A percentile compares a stretch with the other conserved stretches of the same genome.
phyloP scores from a whole-genome alignment of 2,888 invertebrate species.

The Thumatha senex region DNA sequence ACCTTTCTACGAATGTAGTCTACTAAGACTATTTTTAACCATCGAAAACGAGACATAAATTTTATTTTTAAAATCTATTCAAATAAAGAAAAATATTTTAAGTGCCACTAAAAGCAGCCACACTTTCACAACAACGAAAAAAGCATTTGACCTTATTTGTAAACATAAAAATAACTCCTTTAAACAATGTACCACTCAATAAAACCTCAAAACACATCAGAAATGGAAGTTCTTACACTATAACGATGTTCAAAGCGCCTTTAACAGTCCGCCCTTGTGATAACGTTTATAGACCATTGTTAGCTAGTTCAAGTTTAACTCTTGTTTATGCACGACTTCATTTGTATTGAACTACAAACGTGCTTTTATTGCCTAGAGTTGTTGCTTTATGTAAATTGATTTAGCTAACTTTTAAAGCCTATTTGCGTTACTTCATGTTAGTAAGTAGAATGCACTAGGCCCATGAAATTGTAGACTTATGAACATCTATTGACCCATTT shows the following conservation, averaged over 20 bases:
- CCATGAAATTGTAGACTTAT: neutral
- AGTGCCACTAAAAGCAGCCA: constrained; percentile 8
- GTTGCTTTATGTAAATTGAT: constrained; percentile 4
- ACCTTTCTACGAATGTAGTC: too few relatives aligned
- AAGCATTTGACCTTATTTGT: constrained; percentile 23
- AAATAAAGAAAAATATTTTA: constrained; percentile 4
- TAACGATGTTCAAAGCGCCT: constrained; percentile 23
- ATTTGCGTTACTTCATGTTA: neutral
- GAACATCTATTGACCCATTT: too few relatives aligned
- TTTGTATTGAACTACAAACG: constrained; percentile 14
- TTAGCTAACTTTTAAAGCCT: neutral
- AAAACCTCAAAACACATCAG: constrained; percentile 19
- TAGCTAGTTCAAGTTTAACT: constrained; percentile 26
- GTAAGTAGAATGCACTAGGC: neutral
- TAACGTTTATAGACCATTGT: constrained; percentile 34
- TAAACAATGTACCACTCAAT: constrained; percentile 22
- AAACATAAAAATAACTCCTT: constrained; percentile 15
- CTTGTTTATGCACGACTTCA: constrained; percentile 30
- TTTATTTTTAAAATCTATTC: neutral
- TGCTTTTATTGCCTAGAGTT: constrained; percentile 5
- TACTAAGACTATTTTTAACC: neutral
- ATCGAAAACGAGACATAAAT: too few relatives aligned
- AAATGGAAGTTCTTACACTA: constrained; percentile 27
- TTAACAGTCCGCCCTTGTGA: constrained; percentile 33
- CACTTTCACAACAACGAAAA: constrained; percentile 8